phyloP scores from a whole-genome alignment of 2,888 invertebrate genomes.

The Bugula neritina region DNA sequence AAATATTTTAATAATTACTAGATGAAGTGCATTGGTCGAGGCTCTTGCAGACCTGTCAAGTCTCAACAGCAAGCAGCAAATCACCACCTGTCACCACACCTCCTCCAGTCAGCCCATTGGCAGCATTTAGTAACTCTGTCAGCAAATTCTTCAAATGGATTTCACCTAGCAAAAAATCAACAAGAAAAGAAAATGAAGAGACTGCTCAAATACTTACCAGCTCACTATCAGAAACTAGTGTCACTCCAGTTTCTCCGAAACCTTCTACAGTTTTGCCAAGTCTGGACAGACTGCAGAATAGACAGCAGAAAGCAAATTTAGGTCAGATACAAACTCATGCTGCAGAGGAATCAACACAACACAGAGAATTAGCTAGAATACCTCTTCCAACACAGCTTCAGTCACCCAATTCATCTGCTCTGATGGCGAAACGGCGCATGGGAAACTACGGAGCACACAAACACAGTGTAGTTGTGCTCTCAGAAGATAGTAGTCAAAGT shows the following conservation, averaged over 20 bases:
- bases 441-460: neutral
- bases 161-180: neutral
- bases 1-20: conserved; percentile 28
- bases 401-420: neutral
- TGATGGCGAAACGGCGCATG: neutral
- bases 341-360: too few relatives aligned
- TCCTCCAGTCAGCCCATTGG: conserved; percentile 6
- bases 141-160: conserved; percentile 15
- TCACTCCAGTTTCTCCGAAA: neutral
- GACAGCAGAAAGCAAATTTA: too few relatives aligned
- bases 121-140: conserved; percentile 3
- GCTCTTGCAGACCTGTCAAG: conserved; percentile 37
- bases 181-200: neutral
- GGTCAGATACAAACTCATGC: too few relatives aligned
- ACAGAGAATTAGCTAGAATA: too few relatives aligned
- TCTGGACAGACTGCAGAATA: too few relatives aligned
- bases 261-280: neutral
- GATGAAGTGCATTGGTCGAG: conserved; percentile 44
- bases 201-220: neutral
- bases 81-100: neutral
- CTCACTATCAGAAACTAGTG: neutral
- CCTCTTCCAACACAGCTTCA: neutral
- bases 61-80: neutral
- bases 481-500: too few relatives aligned
- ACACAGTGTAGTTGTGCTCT: neutral